phyloP scores from a whole-genome alignment of 1,140 invertebrate species.

The Eriosoma lanigerum region DNA sequence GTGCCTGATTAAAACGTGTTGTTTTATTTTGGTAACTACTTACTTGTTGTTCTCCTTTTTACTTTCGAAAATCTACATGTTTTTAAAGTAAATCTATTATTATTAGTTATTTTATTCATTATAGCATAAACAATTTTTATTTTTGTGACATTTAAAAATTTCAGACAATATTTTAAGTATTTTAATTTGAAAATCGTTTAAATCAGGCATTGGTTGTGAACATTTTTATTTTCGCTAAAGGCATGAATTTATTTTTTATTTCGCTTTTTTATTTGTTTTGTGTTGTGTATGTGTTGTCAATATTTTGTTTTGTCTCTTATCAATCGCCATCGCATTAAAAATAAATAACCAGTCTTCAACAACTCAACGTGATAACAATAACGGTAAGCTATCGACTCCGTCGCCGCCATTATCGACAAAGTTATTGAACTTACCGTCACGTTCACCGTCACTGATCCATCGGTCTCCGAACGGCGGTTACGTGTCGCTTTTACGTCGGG shows the following conservation, averaged over 20 bases:
- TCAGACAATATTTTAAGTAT: too few species aligned
- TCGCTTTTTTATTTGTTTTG: conserved; percentile 50
- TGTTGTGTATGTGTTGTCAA: background rate
- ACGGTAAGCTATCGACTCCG: background rate
- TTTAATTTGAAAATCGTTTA: too few species aligned
- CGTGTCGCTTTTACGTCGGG: conserved; percentile 26
- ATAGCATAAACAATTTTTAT: too few species aligned
- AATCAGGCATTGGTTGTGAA: too few species aligned
- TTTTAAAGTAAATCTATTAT: too few species aligned
- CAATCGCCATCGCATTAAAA: background rate
- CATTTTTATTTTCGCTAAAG: background rate
- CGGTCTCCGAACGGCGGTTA: conserved; percentile 9
- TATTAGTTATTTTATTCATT: too few species aligned
- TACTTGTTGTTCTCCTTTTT: too few species aligned
- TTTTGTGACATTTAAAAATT: too few species aligned
- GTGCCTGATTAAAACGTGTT: too few species aligned
- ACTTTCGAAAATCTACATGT: too few species aligned
- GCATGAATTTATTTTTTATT: conserved; percentile 41
- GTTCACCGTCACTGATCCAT: background rate
- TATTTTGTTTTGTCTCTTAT: conserved; percentile 21
- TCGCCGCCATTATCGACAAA: background rate
- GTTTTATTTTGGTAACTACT: too few species aligned
- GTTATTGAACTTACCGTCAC: background rate
- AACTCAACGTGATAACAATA: conserved; percentile 19
- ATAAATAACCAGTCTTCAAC: conserved; percentile 17